Conservation (phyloP, 1,140 invertebrate genomes). For the Pogonomyrmex californicus region DNA sequence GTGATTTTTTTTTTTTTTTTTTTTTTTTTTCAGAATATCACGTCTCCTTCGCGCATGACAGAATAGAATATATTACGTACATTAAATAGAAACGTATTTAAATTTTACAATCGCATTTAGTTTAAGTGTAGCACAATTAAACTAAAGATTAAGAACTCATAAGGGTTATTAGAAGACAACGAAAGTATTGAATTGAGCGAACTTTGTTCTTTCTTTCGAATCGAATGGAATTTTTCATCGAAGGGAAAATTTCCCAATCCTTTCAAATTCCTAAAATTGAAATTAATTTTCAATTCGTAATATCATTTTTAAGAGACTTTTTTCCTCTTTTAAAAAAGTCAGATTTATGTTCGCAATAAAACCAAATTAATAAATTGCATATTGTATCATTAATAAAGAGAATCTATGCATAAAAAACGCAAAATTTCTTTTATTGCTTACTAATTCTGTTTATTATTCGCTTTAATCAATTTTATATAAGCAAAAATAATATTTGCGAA, state of each 20-base stretch:
- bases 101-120: neutral
- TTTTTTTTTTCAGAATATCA: constrained; percentile 6
- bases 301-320: neutral
- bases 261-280: constrained; percentile 5
- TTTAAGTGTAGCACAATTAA: neutral
- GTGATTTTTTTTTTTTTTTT: neutral
- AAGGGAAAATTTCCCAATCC: neutral
- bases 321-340: neutral
- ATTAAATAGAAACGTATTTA: neutral
- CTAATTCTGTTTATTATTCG: neutral
- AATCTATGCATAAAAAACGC: neutral
- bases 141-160: neutral
- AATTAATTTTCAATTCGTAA: neutral
- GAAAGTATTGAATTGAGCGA: neutral
- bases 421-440: neutral
- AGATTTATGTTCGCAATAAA: neutral
- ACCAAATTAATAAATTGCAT: neutral
- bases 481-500: neutral
- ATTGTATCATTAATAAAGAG: neutral
- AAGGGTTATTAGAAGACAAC: neutral
- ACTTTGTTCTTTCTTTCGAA: neutral
- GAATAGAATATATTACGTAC: constrained; percentile 24
- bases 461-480: neutral
- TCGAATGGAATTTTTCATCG: no score
- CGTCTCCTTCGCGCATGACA: neutral